Evolutionary conservation across 2,888 invertebrate species (phyloP), one percentile per base, ranked within the genome.

Genomic region (Cheilosia impressa): DNA sequence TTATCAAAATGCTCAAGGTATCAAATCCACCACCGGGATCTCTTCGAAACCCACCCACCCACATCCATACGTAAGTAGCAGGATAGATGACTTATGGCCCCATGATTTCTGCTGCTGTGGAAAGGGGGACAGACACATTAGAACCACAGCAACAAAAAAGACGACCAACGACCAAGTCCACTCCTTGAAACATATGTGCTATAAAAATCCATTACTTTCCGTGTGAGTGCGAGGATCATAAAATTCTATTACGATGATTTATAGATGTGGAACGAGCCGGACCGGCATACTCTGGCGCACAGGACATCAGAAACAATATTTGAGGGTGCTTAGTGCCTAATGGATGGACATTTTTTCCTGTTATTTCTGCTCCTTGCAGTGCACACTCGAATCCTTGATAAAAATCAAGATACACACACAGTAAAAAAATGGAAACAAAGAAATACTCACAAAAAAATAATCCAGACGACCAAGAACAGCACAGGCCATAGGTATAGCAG

Each of bases 221-320:
- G 63, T 85, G 81, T 68, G 85, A 85, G 85, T 85, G 85, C 85
- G 80, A 85, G 85, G 85, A 85, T 85, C 85, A 85, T 85, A 85
- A 85, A 85, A 85, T 85, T 85, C 85, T 85, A 85, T 85, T 85
- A 85, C 85, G 85, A 85, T 85, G 85, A 85, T 85, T 85, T 85
- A 85, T 85, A 65, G 81, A 77, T 63, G 76, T 72, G 72, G 85
- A 77, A 81, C 85, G 85, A 80, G 81, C 80, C 81, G 76, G 76
- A 85, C 81, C 81, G 57, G 17, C 38, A 63, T 34, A 47, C 47
- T 38, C 38, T 34, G 22, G 57, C 5, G 17, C 6, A 57, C 47
- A 75, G 84, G 75, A 80, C 62, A 76, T 71, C 31, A 53, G 45
- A 68, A 45, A 76, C 81, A 81, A 85, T 81, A 85, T 85, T 80